Conservation (phyloP, 2,888 invertebrate species). For the Microdon myrmicae region DNA sequence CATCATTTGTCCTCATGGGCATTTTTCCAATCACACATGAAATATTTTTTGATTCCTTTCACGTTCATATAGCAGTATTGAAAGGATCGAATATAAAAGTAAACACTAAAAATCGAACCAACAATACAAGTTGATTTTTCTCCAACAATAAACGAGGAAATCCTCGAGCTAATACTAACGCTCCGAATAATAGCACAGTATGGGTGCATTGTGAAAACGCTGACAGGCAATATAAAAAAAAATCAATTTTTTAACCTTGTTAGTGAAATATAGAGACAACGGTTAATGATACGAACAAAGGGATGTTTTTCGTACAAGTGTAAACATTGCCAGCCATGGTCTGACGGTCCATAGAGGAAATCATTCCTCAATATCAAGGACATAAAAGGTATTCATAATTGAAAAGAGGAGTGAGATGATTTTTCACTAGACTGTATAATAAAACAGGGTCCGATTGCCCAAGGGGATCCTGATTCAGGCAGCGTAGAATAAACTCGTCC, state of each 20-base stretch:
- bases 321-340: constrained; percentile 40
- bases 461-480: constrained; percentile 9
- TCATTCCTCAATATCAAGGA: constrained; percentile 8
- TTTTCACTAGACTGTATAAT: constrained; percentile 17
- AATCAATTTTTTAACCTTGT: constrained; percentile 49
- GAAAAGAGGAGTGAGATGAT: constrained; percentile 45
- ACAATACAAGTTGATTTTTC: constrained; percentile 46
- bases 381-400: constrained; percentile 9
- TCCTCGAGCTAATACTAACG: constrained; percentile 46
- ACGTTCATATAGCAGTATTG: constrained; percentile 21
- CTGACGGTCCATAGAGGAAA: constrained; percentile 11
- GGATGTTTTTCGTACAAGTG: constrained; percentile 38
- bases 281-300: constrained; percentile 23
- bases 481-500: constrained; percentile 41
- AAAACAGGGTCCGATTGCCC: constrained; percentile 16
- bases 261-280: constrained; percentile 30
- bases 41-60: constrained; percentile 21
- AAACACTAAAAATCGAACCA: constrained; percentile 45
- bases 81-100: constrained; percentile 33
- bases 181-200: constrained; percentile 37
- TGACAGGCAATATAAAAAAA: constrained; percentile 28
- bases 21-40: constrained; percentile 4
- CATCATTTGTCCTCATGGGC: constrained; percentile 17
- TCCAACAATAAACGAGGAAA: constrained; percentile 41
- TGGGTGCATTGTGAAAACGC: constrained; percentile 27